Evolutionary conservation across 2,113 vertebrate species (phyloP), one percentile per base, ranked within the genome.

Genomic region (Paramormyrops kingsleyae): DNA sequence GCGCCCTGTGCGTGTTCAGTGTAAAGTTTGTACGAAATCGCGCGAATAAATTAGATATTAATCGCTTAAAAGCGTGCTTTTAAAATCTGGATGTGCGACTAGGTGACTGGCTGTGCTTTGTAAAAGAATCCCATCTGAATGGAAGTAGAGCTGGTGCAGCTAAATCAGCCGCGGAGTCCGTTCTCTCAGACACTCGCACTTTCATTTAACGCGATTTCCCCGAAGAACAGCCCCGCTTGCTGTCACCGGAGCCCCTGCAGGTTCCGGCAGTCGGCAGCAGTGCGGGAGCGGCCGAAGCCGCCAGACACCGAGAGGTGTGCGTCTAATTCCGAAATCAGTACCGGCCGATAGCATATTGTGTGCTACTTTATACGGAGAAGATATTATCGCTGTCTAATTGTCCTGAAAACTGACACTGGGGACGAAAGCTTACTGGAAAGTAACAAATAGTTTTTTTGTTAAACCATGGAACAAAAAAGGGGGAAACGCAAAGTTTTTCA

Each of bases 381-480:
- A 86, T 87, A 42, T 90, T 70, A 89, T 92, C 89, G 88, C 15
- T 89, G 90, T 91, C 88, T 90, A 91, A 92, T 91, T 90, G 91
- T 74, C 2, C 87, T 90, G 90, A 90, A 92, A 92, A 52, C 89
- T 84, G 88, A 91, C 85, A 50, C 89, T 27, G 77, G 56, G 5
- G 89, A 56, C 93, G 86, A 92, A 91, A 91, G 92, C 90, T 91
- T 92, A 53, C 90, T 93, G 93, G 91, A 92, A 90, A 88, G 89
- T 94, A 89, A 91, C 83, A 80, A 91, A 89, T 88, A 87, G 27
- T 24, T 74, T 90, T 47, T 91, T 92, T 92, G 91, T 93, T 93
- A 92, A 89, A 89, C 21, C 44, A 80, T 50, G 27, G 39, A 74
- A 24, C 50, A 87, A 70, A 89, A 83, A 52, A 39, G 83, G 42